phyloP scores from a whole-genome alignment of 2,888 invertebrate species.

The Aphodius granarius region DNA sequence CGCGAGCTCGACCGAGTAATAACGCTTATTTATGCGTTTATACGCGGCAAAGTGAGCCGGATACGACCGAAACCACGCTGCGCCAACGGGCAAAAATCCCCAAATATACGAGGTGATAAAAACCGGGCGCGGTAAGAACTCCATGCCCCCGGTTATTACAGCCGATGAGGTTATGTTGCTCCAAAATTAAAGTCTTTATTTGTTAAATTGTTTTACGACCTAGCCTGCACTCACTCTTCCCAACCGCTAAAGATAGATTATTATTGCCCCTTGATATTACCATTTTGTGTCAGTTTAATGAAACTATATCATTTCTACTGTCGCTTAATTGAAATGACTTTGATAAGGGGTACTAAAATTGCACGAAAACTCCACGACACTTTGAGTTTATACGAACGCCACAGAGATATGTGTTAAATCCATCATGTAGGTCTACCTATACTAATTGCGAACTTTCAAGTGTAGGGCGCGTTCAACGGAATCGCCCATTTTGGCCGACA shows the following conservation, averaged over 20 bases:
- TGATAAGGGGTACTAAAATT: not conserved
- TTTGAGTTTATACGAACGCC: too few relatives aligned
- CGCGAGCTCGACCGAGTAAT: not conserved
- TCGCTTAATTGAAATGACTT: not conserved
- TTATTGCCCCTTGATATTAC: not conserved
- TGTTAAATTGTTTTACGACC: not conserved
- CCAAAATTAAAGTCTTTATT: not conserved
- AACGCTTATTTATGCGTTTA: conserved; percentile 14
- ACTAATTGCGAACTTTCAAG: too few relatives aligned
- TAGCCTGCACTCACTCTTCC: not conserved
- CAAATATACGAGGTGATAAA: not conserved
- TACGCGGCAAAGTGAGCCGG: conserved; percentile 9
- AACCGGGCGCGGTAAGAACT: not conserved
- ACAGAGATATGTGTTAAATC: too few relatives aligned
- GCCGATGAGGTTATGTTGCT: not conserved
- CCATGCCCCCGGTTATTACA: not conserved
- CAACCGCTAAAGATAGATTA: not conserved
- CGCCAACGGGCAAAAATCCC: not conserved
- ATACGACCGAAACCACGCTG: not conserved
- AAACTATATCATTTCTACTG: not conserved
- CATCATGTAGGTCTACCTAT: too few relatives aligned
- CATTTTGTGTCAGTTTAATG: not conserved
- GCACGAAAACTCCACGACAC: not conserved
- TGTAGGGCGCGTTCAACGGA: too few relatives aligned
- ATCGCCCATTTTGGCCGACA: too few relatives aligned